Base-by-base conservation (phyloP, 2,888 invertebrate genomes). In the Thyatira batis region DNA sequence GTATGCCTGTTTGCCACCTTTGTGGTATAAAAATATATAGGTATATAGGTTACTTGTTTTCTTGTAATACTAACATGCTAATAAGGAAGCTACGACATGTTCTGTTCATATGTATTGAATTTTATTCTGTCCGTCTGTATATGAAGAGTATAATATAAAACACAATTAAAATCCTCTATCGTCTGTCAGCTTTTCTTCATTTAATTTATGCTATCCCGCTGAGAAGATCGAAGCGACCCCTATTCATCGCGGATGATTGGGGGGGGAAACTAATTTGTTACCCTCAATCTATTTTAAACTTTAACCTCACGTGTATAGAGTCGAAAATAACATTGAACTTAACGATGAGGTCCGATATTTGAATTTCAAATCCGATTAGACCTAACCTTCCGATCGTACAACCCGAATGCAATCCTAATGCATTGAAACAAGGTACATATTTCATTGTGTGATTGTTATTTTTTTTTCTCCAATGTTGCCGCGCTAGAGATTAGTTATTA, bases 401-500 rank as follows among this genome's bases (percentile, higher is more conserved):
- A 5, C 17, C 10, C 3, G 11, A 27, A 27, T 27, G 25, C 21
- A 21, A n/a, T 17, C 13, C 27, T 48, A 48, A 20, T 10, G 27
- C 17, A 13, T 9, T 9, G 2, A 10, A 3, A 17, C 20, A 27
- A 48, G 48, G 27, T 46, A 8, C 2, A 27, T 27, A 27, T 46
- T 27, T 13, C 13, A 27, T 11, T 20, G 46, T 46, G 13, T 4
- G 5, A 13, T 23, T 28, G 33, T 52, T 21, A n/a, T 49, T 49
- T 17, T 49, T 51, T 58, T 51, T 25, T 53, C 25, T 39, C n/a
- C 17, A 27, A 17, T 27, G 28, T 17, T 25, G 39, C 25, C 33
- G 50, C 30, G 13, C 27, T 49, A 56, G 23, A 51, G 49, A 61
- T 56, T 51, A 56, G 51, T 58, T 63, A 61, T 64, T 69, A 71